Base-by-base conservation (phyloP, 30 jellyfish, hydroid and myxozoan species). In the Pelagia noctiluca region DNA sequence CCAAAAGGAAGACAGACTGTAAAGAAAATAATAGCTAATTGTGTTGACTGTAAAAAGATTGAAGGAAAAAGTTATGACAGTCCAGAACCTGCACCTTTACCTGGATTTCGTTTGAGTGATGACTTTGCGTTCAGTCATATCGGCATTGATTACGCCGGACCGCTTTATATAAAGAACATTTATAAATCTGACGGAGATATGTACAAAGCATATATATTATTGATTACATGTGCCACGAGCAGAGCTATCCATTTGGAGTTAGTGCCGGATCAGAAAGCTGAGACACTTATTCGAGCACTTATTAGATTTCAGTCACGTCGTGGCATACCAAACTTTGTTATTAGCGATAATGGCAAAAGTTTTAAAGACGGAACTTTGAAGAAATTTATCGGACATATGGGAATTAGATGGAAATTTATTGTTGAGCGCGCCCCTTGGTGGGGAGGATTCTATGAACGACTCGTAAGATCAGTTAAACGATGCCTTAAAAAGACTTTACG, bases 191-290 rank as follows among this genome's bases (percentile, higher is more conserved):
- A 84, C 16, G 66, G 34, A 34, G 23, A 1, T 12, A 76, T 75
- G 46, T 60, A 75, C 7, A 88, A 79, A 49, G 62, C 89, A 21
- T 78, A 71, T 42, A 29, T 64, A 36, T 75, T 69, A 50, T 60
- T 85, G 1, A 60, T 89, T 64, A 80, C 90, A 22, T 79, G 89
- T 60, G 66, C 69, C 2, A 21, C 76, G 11, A 48, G 79, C 26
- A 72, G 97, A 88, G 95, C 96, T 0, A 85, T 88, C 11, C 95
- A 88, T 42, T 46, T 78, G 71, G 94, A 88, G 61, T 50, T 80
- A 68, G 86, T 95, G 22, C 81, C 12, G 71, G 88, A 48, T 23
- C 70, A 53, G 83, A 89, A 84, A 28, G 42, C 89, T 19, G 88
- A 88, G 32, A 69, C 90, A 16, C 81, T 88, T 47, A 46, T 88